phyloP scores from a whole-genome alignment of 2,113 vertebrate genomes.

The Cairina moschata region DNA sequence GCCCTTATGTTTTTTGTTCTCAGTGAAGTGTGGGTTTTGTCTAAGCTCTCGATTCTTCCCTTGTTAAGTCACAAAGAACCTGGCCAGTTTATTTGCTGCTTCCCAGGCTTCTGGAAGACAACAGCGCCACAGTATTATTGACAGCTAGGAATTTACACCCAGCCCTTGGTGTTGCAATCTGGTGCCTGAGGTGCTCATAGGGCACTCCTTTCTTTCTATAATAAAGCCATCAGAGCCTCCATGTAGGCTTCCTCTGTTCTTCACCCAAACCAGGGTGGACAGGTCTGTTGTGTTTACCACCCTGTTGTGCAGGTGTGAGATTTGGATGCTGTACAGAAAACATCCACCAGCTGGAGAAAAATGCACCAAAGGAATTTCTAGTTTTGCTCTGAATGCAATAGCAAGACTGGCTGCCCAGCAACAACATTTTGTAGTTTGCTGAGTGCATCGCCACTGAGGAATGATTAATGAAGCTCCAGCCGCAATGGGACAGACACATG shows the following conservation, averaged over 20 bases:
- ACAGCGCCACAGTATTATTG: not conserved
- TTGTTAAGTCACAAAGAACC: not conserved
- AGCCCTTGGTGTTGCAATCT: not conserved
- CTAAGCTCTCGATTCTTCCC: not conserved
- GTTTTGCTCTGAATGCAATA: not conserved
- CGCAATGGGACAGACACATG: not conserved
- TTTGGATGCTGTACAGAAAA: not conserved
- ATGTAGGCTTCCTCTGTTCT: not conserved
- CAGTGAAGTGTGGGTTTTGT: not conserved
- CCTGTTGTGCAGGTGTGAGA: not conserved
- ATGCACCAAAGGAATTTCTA: not conserved
- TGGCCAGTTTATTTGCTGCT: not conserved
- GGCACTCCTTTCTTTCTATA: not conserved
- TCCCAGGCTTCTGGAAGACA: not conserved
- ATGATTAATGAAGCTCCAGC: not conserved
- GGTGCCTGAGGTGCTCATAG: not conserved
- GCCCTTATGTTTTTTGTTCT: not conserved
- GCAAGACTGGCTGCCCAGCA: not conserved
- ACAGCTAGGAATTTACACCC: not conserved
- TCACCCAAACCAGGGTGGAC: not conserved
- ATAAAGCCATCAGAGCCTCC: not conserved
- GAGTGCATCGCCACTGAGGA: not conserved
- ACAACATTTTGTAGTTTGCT: not conserved
- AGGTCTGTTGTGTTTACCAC: not conserved
- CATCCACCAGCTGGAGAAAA: not conserved